phyloP scores from a whole-genome alignment of 2,797 vertebrate genomes.

The Margarornis squamiger region DNA sequence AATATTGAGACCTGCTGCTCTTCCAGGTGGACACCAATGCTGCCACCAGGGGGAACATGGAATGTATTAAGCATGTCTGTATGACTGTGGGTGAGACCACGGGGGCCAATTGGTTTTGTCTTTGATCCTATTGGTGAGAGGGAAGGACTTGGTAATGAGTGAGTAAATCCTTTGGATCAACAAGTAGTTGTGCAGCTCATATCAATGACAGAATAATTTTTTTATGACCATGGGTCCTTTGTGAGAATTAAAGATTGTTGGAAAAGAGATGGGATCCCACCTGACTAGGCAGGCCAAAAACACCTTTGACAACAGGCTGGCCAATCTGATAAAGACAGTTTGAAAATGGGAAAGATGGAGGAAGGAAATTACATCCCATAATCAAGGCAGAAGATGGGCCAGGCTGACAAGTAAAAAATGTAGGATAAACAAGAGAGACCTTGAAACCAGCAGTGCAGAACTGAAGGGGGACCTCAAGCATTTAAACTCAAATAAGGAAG shows the following conservation, averaged over 20 bases:
- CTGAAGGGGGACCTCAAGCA: not conserved
- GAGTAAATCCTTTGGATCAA: not conserved
- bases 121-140: not conserved
- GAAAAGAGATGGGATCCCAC: not conserved
- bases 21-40: not conserved
- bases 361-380: not conserved
- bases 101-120: not conserved
- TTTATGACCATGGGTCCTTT: not conserved
- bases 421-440: not conserved
- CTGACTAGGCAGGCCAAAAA: not conserved
- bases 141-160: not conserved
- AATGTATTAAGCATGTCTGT: not conserved
- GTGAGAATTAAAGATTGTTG: not conserved
- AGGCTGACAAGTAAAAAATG: not conserved
- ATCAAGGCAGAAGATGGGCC: not conserved
- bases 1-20: not conserved
- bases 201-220: not conserved
- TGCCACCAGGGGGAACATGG: not conserved
- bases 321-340: not conserved
- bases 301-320: not conserved
- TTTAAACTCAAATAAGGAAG: not conserved
- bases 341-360: not conserved
- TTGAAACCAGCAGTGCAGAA: not conserved
- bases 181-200: not conserved
- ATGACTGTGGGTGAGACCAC: rapidly evolving